Base-by-base conservation (phyloP, 2,797 vertebrate species). In the Pelochelys cantorii region DNA sequence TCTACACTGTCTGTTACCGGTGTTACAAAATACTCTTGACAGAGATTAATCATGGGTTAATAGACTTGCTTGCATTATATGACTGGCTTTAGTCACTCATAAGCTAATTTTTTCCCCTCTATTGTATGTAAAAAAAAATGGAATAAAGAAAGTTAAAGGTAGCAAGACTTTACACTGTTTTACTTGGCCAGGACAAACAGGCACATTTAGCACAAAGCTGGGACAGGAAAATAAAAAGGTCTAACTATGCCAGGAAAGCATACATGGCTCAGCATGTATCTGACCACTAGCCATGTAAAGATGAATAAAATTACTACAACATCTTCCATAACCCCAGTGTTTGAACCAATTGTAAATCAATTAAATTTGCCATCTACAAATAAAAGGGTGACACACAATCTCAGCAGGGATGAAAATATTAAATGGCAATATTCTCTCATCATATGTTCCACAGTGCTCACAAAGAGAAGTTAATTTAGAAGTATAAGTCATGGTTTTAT, bases 351-450 rank as follows among this genome's bases (percentile, higher is more conserved):
- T 83, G 55, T 54, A 27, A 87, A 56, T 83, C 83, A 89, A 48
- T 85, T 82, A 85, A 90, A 90, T 91, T 22, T 71, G 37, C 53
- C 79, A 77, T 77, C 75, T 79, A 27, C 7, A 31, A 89, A 20
- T 31, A 48, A 93, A 81, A 17, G 25, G 93, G 84, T 65, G 55
- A 54, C 53, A 81, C 23, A 84, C 7, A 84, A 81, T 10, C n/a
- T 90, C 48, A 59, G 42, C 71, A 86, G 65, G 84, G 92, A 87
- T 75, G 62, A 85, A 94, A 94, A 62, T 62, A 79, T 48, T 75
- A 75, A 81, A 87, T 71, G 71, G 80, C 59, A 90, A 10, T 29
- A 85, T 88, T 88, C 34, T 81, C 29, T 86, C 56, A 85, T 80
- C n/a, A 53, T 56, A 80, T 42, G 83, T 88, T 2, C 20, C 68